phyloP scores from a whole-genome alignment of 1,140 invertebrate genomes.

The Leptopilina boulardi region DNA sequence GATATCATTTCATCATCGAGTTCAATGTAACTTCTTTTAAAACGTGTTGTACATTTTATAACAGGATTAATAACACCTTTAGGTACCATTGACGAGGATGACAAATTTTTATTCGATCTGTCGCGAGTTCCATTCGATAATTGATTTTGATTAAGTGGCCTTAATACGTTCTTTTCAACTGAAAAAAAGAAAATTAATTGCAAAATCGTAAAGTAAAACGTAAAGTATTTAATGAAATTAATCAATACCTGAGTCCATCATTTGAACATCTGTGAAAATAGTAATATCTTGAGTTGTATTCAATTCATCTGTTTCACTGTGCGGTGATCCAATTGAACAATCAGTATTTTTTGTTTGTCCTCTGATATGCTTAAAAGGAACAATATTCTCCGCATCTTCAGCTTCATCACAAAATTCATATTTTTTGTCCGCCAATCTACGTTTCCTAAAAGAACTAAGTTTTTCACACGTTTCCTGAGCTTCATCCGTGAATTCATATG shows the following conservation, averaged over 20 bases:
- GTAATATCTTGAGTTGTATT: constrained; percentile 60
- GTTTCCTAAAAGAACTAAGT: constrained; percentile 86
- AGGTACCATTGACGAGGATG: constrained; percentile 69
- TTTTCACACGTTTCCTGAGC: constrained; percentile 86
- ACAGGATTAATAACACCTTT: constrained; percentile 69
- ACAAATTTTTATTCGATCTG: constrained; percentile 63
- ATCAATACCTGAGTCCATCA: constrained; percentile 61
- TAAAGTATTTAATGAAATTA: not conserved
- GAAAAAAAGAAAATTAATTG: constrained; percentile 36
- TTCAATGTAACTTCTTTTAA: constrained; percentile 78
- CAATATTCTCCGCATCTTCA: constrained; percentile 89
- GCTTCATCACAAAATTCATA: constrained; percentile 89
- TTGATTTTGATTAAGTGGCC: constrained; percentile 73
- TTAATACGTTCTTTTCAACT: constrained; percentile 71
- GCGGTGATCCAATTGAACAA: constrained; percentile 69
- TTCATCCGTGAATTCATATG: constrained; percentile 91
- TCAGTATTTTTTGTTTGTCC: constrained; percentile 69
- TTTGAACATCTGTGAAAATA: constrained; percentile 53
- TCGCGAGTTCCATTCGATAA: constrained; percentile 68
- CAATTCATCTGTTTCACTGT: constrained; percentile 69
- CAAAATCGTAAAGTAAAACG: not conserved
- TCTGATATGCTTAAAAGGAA: constrained; percentile 81
- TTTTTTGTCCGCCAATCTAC: constrained; percentile 91
- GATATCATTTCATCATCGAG: constrained; percentile 80
- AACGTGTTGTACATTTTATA: constrained; percentile 77